Evolutionary conservation across 2,888 invertebrate species (phyloP), one percentile per base, ranked within the genome.

Genomic region (Volucella bombylans): DNA sequence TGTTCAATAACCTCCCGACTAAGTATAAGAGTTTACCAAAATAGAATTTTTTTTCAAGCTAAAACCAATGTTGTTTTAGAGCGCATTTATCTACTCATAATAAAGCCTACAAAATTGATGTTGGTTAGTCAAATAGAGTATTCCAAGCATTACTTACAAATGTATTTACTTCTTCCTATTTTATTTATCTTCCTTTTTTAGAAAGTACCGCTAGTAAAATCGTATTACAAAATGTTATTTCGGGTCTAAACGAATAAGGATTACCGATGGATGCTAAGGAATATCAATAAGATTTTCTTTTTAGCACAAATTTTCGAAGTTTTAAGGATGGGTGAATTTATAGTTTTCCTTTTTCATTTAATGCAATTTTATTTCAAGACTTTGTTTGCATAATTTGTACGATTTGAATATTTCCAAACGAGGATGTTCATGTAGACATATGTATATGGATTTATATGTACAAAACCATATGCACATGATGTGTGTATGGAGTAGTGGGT

Each of bases 281-380:
- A 61, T 45, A 61, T 43, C 31, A 61, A 23, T 61, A 23, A 61
- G 31, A 12, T 61, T 61, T 61, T 45, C 23, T n/a, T 59, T 61
- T 61, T 45, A 61, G 61, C 61, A 61, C 31, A 61, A 61, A 61
- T 45, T 61, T 45, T 31, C n/a, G 45, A 31, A 45, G n/a, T 61
- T 61, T 61, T 8, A 38, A 47, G 61, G 23, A 47, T 23, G 61
- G 47, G 23, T 45, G 12, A 61, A 61, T 61, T 61, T 61, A 61
- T 61, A 45, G 61, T 61, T 61, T 45, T 31, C 45, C 45, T 57
- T 61, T 61, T 61, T 23, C 59, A 59, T 41, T 45, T 38, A 61
- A 61, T 61, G 45, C 45, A 61, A 61, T 61, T 61, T 47, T 45
- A 45, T 61, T 47, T 61, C n/a, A 45, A 57, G 57, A 39, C 39